phyloP scores from a whole-genome alignment of 2,113 vertebrate genomes.

The Centropristis striata region DNA sequence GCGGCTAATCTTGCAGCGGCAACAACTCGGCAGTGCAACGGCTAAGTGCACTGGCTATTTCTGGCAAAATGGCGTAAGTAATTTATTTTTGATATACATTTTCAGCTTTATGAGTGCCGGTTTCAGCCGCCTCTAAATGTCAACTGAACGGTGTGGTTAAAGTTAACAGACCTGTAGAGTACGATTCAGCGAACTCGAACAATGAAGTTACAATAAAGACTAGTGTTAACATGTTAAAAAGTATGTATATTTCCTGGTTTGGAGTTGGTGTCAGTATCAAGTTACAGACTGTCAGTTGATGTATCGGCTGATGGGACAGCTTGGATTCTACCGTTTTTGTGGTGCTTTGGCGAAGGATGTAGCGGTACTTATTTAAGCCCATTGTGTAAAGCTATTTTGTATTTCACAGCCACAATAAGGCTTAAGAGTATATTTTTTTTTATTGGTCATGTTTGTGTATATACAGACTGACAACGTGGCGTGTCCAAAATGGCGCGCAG shows the following conservation, averaged over 20 bases:
- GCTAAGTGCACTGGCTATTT: conserved; percentile 83
- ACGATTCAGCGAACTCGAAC: not conserved
- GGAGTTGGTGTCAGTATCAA: not conserved
- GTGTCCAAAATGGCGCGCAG: conserved; percentile 85
- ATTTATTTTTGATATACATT: not conserved
- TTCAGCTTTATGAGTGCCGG: accelerated
- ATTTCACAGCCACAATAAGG: accelerated
- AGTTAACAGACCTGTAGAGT: conserved; percentile 13
- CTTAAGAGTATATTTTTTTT: accelerated
- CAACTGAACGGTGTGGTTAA: not conserved
- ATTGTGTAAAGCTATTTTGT: accelerated
- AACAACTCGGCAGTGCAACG: conserved; percentile 83
- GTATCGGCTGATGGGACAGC: not conserved
- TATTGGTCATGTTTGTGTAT: not conserved
- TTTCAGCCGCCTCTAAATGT: not conserved
- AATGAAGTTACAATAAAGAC: too few species aligned
- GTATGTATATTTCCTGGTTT: not conserved
- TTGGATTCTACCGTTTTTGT: not conserved
- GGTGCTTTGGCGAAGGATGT: too few species aligned
- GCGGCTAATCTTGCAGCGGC: conserved; percentile 82
- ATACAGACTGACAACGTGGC: conserved; percentile 83
- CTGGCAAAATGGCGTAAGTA: conserved; percentile 89
- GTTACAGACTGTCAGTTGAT: conserved; percentile 7
- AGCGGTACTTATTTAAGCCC: too few species aligned
- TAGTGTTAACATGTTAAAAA: too few species aligned